Evolutionary conservation across 2,888 invertebrate genomes (phyloP).

Genomic region (Yponomeuta sedellus): DNA sequence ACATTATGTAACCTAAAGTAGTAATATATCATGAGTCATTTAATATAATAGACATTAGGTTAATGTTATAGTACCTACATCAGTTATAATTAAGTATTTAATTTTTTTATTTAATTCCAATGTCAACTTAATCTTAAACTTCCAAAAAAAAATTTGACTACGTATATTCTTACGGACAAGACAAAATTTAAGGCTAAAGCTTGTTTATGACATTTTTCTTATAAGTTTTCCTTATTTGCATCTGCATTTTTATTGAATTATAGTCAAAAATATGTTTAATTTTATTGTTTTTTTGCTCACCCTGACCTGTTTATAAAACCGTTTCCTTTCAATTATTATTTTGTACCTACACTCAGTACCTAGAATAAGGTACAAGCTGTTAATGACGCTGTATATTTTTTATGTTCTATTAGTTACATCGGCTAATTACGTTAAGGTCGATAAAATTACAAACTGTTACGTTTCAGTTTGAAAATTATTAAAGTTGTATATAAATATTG

Average conservation of each 20-base stretch:
- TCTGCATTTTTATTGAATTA: slow-evolving; percentile 77
- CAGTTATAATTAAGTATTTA: slow-evolving; percentile 75
- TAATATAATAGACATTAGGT: slow-evolving; percentile 71
- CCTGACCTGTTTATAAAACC: slow-evolving; percentile 14
- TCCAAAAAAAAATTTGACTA: slow-evolving; percentile 66
- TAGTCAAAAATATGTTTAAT: slow-evolving; percentile 72
- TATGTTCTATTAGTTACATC: no score
- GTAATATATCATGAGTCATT: slow-evolving; percentile 74
- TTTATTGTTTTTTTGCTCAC: slow-evolving; percentile 49
- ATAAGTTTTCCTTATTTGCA: slow-evolving; percentile 74
- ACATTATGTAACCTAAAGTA: slow-evolving; percentile 60
- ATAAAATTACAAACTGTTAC: no score
- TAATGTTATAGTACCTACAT: slow-evolving; percentile 67
- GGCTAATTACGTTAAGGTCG: no score
- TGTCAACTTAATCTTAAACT: slow-evolving; percentile 61
- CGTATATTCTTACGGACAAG: slow-evolving; percentile 63
- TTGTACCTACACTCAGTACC: no score
- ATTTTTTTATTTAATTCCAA: slow-evolving; percentile 74
- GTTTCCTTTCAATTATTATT: no score
- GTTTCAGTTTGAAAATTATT: no score
- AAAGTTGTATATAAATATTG: no score
- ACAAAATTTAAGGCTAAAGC: slow-evolving; percentile 63
- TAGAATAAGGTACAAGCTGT: no score
- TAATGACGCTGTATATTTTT: no score
- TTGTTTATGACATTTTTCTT: slow-evolving; percentile 73